A percentile compares a stretch with the other conserved stretches of the same genome.
These are phyloP conservation scores for Caenorhabditis remanei DNA, from an alignment of 1,140 invertebrate genomes.

Conservation along the genomic window DNA sequence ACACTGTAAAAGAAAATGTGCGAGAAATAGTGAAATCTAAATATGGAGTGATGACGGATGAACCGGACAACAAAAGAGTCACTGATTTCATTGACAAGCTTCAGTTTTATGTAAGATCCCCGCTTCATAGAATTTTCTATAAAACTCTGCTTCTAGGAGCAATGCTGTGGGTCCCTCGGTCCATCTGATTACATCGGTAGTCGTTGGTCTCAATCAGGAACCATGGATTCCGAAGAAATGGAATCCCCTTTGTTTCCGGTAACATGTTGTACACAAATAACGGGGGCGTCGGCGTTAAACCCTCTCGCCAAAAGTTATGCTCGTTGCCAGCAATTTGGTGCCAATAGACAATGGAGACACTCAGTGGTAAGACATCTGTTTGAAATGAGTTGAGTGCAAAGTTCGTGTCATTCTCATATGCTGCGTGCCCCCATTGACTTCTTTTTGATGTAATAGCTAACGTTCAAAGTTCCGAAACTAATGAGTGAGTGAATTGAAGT, in stretches of 20 bases:
- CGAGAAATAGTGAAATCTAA: conserved; percentile 62
- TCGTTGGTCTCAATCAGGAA: conserved; percentile 54
- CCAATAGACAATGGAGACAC: conserved; percentile 67
- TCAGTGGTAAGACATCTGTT: conserved; percentile 31
- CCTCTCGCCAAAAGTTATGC: conserved; percentile 62
- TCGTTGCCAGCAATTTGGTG: conserved; percentile 66
- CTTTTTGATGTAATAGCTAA: conserved; percentile 29
- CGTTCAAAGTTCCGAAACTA: conserved; percentile 14
- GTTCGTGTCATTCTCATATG: neutral
- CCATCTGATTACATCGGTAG: conserved; percentile 64
- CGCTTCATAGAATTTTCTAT: neutral
- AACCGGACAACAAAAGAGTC: conserved; percentile 60
- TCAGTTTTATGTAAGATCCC: conserved; percentile 68
- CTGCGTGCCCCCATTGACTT: neutral
- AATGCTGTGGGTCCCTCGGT: conserved; percentile 65
- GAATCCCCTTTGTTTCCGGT: conserved; percentile 55
- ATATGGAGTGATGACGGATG: conserved; percentile 65
- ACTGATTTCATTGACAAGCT: conserved; percentile 68
- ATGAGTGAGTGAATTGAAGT: conserved; percentile 41
- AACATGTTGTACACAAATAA: conserved; percentile 62
- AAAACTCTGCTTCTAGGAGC: conserved; percentile 56
- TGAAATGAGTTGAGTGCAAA: conserved; percentile 6
- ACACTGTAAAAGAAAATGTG: conserved; percentile 31
- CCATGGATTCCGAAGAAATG: conserved; percentile 34
- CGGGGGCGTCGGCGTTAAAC: conserved; percentile 65